Base-by-base conservation (phyloP, 2,888 invertebrate genomes). In the Eilema sororculum region DNA sequence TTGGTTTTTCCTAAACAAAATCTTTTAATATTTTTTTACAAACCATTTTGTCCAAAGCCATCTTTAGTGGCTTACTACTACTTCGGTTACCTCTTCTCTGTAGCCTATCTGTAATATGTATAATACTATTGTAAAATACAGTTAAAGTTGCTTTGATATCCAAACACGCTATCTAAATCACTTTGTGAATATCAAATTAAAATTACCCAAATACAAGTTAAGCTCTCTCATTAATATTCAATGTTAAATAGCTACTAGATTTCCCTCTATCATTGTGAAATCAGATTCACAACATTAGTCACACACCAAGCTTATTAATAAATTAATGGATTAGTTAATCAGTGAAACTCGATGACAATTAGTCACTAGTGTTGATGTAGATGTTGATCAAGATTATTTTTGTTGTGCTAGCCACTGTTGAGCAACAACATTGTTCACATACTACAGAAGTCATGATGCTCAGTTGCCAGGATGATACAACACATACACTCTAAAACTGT, bases 351-450 rank as follows among this genome's bases (percentile, higher is more conserved):
- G 72, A 63, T 76, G 75, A 76, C 78, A 80, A 78, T 73, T 79
- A 69, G 68, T 80, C 65, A 71, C 72, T 62, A 80, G 87, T 90
- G 90, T 89, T 86, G 88, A 91, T 87, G 90, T 89, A 62, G 22
- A 86, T 61, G 66, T 81, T 87, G 89, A 80, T 83, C 85, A 86
- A 86, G 82, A 86, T 89, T 93, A 93, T 93, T 93, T 92, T 86
- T 85, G 90, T 90, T 89, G 82, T 83, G 76, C 75, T 81, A 85
- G 85, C 82, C 79, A 83, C 81, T 81, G 84, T 88, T 87, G 86
- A 86, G 87, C 88, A 88, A 87, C 81, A 85, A 90, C 93, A 95
- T 94, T 91, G 91, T 90, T 90, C 89, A 90, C 93, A 95, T 95
- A 90, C 89, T 93, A 82, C 72, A 81, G 86, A 89, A 94, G 95